Evolutionary conservation across 2,113 vertebrate genomes (phyloP), one percentile per base, ranked within the genome.

Genomic region (Phycodurus eques): DNA sequence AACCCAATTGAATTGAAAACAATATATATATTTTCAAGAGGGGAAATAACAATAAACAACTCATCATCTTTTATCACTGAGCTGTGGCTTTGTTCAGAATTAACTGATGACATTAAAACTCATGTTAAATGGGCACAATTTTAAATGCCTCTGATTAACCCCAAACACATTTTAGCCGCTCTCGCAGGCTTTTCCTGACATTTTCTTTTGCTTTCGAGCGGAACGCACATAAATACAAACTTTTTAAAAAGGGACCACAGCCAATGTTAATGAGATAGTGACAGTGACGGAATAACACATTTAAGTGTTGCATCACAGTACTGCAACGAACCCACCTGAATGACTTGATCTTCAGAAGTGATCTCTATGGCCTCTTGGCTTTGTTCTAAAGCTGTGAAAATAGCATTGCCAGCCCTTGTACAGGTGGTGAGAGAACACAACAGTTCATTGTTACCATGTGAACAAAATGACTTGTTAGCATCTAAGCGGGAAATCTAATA

Each of bases 361-460:
- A 99, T 99, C 91, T 99, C 95, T 85, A 99, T 92, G 88, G 96
- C 96, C 92, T 99, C 98, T 91, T 98, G 96, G 86, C 95, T 98
- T 91, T 95, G 98, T 87, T 99, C 96, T 90, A 99, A 85, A 61
- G 96, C 96, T 77, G 95, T 95, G 88, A 99, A 98, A 89, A 98
- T 90, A 88, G 97, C 95, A 86, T 96, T 97, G 84, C 95, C 96
- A 68, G 97, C 96, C 93, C 98, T 99, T 57, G 49, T 27, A 49
- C 51, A 78, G 46, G 64, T 19, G 31, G 66, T 65, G 14, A 80
- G 22, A 83, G 14, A 80, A 79, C 49, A 75, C 14, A 14, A 77
- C 0, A 33, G 74, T 56, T 46, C 11, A 22, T 44, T 76, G 59
- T 70, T 68, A 75, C 54, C 27, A 49, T 42, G 35, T 43, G 49